Evolutionary conservation across 2,113 vertebrate genomes (phyloP), one percentile per base, ranked within the genome.

Genomic region (Equus przewalskii): DNA sequence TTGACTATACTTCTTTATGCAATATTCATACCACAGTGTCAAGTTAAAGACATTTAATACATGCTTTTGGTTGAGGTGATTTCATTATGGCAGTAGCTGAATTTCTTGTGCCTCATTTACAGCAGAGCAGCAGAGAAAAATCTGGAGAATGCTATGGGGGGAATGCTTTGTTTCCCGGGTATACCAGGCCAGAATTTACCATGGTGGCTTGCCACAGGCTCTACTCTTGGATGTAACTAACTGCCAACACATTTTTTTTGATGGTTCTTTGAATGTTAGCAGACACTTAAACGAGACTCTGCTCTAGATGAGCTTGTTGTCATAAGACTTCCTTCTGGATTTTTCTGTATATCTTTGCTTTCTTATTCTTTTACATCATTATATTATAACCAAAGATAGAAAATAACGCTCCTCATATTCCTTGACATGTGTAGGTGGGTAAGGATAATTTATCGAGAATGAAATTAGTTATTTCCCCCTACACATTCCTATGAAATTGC

Each of bases 361-460:
- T 6, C 56, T 75, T 80, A 58, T 36, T 80, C 14, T 93, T 98
- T 94, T 82, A 69, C 13, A 78, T 96, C 19, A 72, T 92, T 56
- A 65, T 83, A 24, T 26, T 64, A 76, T 80, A 89, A 67, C 1
- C 73, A 72, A 75, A 46, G n/a, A 30, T 92, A 80, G 76, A 84
- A 83, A 90, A 46, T 78, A 89, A n/a, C 58, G 46, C 56, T 92
- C 90, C 56, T 16, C 46, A 2, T 73, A 41, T 84, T 22, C 30
- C 21, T 13, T 60, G 49, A 30, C 58, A 6, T 49, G 24, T 75
- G 2, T 41, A 89, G 16, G 19, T 85, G 22, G 44, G 33, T 73
- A 69, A 73, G 16, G 65, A 19, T 92, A 73, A 69, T 88, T 95
- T 69, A 80, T 82, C 92, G 72, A 80, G 87, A 82, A 75, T 64